Evolutionary conservation across 2,113 vertebrate genomes (phyloP), one percentile per base, ranked within the genome.

Genomic region (Bubalus kerabau): DNA sequence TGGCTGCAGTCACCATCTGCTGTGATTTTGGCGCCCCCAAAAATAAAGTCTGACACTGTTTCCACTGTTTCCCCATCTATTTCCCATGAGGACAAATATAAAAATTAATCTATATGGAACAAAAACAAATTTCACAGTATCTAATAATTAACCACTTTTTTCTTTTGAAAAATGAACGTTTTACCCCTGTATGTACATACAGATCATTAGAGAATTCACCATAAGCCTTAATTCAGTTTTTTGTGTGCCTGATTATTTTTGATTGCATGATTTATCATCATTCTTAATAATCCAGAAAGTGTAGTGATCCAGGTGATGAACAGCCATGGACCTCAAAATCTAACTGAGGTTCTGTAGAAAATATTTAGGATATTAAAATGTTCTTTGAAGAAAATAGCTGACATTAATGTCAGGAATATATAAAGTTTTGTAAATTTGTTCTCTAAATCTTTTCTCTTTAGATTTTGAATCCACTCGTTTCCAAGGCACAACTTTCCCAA

Each of bases 391-490:
- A 87, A 88, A 91, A 59, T 57, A 97, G 56, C 56, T 89, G 50
- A 80, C 23, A 62, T 96, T 76, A 32, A 23, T 90, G 26, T 10
- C 40, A 93, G 46, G 62, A 71, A 85, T 85, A 36, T 57, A 36
- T 74, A 54, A 56, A 85, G 30, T n/a, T 89, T 88, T 76, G 17
- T 97, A 54, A 87, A 92, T 90, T 93, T 97, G 36, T 84, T 95
- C 85, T 97, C 60, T 89, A 19, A 88, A 84, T 95, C 84, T 97
- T 97, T 80, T 95, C 95, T 46, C 15, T 98, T 43, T 98, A 99
- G 99, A 99, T 99, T 95, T 98, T 99, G 98, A 99, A 99, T 98
- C 99, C 99, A 93, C 99, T 99, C 97, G 98, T 99, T 96, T 99
- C 99, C 86, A 99, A 99, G 98, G 99, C 99, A 95, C 99, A 99